These are phyloP conservation scores for Eudemis profundana DNA, from an alignment of 2,888 invertebrate species.

Conservation along the genomic window DNA sequence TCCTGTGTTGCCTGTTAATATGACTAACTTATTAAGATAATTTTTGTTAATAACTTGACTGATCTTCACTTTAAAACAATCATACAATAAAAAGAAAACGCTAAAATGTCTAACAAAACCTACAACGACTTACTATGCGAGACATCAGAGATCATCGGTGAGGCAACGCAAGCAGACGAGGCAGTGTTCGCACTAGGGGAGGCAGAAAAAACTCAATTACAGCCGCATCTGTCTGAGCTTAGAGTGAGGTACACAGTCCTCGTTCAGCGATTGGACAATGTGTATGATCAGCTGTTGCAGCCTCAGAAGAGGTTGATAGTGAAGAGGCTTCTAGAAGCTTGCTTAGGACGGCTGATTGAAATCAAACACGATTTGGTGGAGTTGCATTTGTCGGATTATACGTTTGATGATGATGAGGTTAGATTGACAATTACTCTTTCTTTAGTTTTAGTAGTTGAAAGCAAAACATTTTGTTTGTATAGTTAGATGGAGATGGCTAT, in stretches of 20 bases:
- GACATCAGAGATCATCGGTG: slow-evolving; percentile 81
- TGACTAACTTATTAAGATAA: no score
- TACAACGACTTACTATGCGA: slow-evolving; percentile 89
- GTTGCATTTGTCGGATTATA: slow-evolving; percentile 93
- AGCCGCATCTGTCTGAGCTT: slow-evolving; percentile 87
- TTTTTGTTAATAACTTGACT: no score
- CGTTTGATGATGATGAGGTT: slow-evolving; percentile 91
- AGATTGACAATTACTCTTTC: slow-evolving; percentile 22
- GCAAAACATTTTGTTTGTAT: no score
- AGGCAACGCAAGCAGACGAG: slow-evolving; percentile 86
- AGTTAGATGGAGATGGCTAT: no score
- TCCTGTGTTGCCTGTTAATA: no score
- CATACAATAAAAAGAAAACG: not conserved
- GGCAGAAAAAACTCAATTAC: slow-evolving; percentile 86
- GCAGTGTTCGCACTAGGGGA: slow-evolving; percentile 86
- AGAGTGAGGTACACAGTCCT: slow-evolving; percentile 93
- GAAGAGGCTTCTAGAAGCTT: slow-evolving; percentile 89
- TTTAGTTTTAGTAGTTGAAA: no score
- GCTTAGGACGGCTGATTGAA: slow-evolving; percentile 93
- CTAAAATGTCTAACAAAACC: slow-evolving; percentile 90
- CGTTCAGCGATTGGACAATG: slow-evolving; percentile 89
- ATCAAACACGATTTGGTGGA: slow-evolving; percentile 95
- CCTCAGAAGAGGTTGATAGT: slow-evolving; percentile 96
- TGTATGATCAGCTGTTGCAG: slow-evolving; percentile 96
- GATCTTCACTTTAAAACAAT: no score